These are phyloP conservation scores for Poeciliopsis infans DNA, from an alignment of 2,797 vertebrate species.

Conservation along the genomic window DNA sequence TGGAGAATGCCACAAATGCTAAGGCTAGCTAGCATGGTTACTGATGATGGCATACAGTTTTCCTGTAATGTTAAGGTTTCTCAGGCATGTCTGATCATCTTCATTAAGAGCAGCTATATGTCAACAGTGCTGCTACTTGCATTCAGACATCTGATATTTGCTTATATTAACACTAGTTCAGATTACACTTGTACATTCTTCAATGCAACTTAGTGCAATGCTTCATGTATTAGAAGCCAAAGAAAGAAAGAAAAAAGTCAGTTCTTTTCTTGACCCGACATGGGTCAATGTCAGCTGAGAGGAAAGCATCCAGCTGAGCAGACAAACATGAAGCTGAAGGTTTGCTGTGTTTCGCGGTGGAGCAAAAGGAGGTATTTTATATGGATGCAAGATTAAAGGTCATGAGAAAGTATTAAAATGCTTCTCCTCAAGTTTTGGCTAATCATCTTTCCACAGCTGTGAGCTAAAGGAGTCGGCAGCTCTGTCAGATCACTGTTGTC, in stretches of 20 bases:
- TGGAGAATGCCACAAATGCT: no score
- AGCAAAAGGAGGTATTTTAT: conserved; percentile 51
- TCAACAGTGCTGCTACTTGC: background rate
- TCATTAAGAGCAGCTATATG: background rate
- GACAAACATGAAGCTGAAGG: conserved; percentile 19
- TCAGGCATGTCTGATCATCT: background rate
- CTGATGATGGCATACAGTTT: no score
- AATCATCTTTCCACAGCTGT: conserved; percentile 69
- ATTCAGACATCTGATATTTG: background rate
- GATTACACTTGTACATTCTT: background rate
- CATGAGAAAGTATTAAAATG: conserved; percentile 63
- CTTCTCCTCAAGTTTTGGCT: conserved; percentile 61
- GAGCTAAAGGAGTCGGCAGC: conserved; percentile 52
- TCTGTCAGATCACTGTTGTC: conserved; percentile 68
- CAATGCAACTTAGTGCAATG: background rate
- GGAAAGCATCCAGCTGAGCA: conserved; percentile 48
- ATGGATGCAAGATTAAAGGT: conserved; percentile 74
- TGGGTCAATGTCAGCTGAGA: background rate
- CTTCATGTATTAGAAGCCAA: background rate
- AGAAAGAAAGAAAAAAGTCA: background rate
- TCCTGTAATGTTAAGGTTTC: background rate
- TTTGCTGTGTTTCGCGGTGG: conserved; percentile 39
- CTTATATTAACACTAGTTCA: background rate
- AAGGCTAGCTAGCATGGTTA: no score
- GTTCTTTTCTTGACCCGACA: background rate